Percentiles rank a stretch among this genome's conserved stretches.
phyloP scores from a whole-genome alignment of 92 coral and sea anemone genomes.

The Plumapathes pennacea region DNA sequence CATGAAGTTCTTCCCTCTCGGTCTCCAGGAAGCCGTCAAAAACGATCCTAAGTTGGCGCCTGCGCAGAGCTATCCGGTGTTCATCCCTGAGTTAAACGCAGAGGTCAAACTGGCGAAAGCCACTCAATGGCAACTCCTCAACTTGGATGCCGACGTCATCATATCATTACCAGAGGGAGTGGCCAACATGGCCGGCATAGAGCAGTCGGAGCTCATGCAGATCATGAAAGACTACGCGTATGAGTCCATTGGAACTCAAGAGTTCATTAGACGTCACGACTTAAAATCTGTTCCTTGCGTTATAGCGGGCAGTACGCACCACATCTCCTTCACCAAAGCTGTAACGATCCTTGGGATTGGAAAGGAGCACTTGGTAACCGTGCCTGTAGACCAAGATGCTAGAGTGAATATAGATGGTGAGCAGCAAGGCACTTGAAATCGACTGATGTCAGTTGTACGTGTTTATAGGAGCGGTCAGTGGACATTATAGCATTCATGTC shows the following conservation, averaged over 20 bases:
- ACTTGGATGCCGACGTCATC: constrained; percentile 63
- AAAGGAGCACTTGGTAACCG: constrained; percentile 44
- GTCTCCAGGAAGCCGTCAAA: constrained; percentile 70
- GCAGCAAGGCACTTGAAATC: no score
- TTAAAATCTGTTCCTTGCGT: constrained; percentile 51
- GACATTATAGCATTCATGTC: no score
- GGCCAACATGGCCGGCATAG: constrained; percentile 5
- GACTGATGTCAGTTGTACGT: no score
- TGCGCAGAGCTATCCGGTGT: constrained; percentile 53
- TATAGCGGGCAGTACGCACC: constrained; percentile 66
- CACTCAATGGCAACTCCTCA: constrained; percentile 78
- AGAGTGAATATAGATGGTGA: constrained; percentile 58
- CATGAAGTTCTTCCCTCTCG: constrained; percentile 71
- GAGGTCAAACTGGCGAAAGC: background rate
- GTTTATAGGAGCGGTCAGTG: no score
- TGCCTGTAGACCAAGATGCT: constrained; percentile 60
- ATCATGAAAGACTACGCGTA: constrained; percentile 48
- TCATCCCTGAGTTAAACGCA: background rate
- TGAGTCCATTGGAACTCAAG: constrained; percentile 55
- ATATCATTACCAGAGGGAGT: constrained; percentile 46
- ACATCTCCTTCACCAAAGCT: constrained; percentile 78
- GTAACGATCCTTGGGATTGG: constrained; percentile 71
- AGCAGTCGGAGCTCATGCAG: constrained; percentile 17
- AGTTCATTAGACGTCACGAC: constrained; percentile 47
- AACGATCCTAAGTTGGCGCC: constrained; percentile 48